These are phyloP conservation scores for Tetragonisca angustula DNA, from an alignment of 2,888 invertebrate species.

Conservation along the genomic window DNA sequence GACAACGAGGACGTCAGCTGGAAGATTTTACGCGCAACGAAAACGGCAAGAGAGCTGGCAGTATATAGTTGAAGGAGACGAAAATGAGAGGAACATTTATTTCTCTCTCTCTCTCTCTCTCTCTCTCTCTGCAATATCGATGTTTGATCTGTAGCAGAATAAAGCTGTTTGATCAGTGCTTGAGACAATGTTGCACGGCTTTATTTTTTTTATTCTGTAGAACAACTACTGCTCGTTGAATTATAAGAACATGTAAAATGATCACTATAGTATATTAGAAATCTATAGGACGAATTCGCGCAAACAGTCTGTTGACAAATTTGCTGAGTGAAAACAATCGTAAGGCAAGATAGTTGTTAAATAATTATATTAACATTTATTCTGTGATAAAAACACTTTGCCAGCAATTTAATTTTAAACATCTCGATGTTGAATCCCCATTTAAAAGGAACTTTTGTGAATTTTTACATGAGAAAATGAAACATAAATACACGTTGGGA, in stretches of 20 bases:
- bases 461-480: not conserved
- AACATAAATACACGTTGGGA: not conserved
- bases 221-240: too few relatives aligned
- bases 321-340: too few relatives aligned
- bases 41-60: not conserved
- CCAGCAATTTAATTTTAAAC: not conserved
- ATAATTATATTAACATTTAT: not conserved
- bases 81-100: not conserved
- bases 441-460: not conserved
- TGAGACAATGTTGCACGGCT: not conserved
- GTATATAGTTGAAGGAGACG: not conserved
- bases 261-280: too few relatives aligned
- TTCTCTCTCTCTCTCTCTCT: too few relatives aligned
- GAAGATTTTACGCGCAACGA: not conserved
- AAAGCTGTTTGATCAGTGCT: constrained; percentile 12
- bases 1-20: not conserved
- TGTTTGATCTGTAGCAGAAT: not conserved
- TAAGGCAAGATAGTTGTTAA: too few relatives aligned
- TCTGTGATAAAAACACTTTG: not conserved
- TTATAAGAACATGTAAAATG: too few relatives aligned
- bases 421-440: not conserved
- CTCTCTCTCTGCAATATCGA: not conserved
- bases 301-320: too few relatives aligned
- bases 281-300: too few relatives aligned
- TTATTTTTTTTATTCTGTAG: not conserved